Base-by-base conservation (phyloP, 2,113 vertebrate genomes). In the Hippocampus comes region DNA sequence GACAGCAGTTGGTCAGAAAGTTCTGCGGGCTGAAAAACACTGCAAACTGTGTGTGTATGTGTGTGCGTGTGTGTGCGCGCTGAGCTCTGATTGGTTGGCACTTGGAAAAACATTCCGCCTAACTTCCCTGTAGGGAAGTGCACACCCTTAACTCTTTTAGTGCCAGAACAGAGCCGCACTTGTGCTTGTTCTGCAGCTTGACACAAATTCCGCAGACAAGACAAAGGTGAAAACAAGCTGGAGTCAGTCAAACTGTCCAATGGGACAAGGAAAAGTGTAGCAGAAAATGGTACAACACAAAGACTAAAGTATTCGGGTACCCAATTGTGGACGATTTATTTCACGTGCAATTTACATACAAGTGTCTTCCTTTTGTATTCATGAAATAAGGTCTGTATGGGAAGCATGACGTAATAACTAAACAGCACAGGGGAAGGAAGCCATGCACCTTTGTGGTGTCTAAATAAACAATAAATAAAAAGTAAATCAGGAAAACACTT, bases 121-220 rank as follows among this genome's bases (percentile, higher is more conserved):
- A 75, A 77, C 74, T 73, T 76, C 76, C 71, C 34, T 67, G 73
- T 70, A 71, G 75, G 82, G 81, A 63, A 2, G 6, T 72, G 77
- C 75, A 78, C 80, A 77, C 85, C 85, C 77, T 86, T 90, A 86
- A 90, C 88, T 46, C 71, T 48, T 79, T 77, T 79, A 65, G 27
- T 67, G 42, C 79, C 64, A 18, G 63, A 61, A 61, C 59, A 61
- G 27, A 34, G 15, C 15, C 9, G 27, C 20, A 9, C 59, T 61
- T 61, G 59, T 61, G 2, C 27, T 61, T 34, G 17, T 34, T 38
- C 15, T 34, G 63, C 20, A 42, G 10, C 38, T 63, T 14, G 11
- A 14, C 63, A 64, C 63, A 64, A 21, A n/a, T 42, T 5, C 20
- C 80, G 67, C 4, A 51, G 30, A 49, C 15, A 27, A 34, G 17